Evolutionary conservation across 2,888 invertebrate genomes (phyloP), one percentile per base, ranked within the genome.

Genomic region (Lasiommata megera): DNA sequence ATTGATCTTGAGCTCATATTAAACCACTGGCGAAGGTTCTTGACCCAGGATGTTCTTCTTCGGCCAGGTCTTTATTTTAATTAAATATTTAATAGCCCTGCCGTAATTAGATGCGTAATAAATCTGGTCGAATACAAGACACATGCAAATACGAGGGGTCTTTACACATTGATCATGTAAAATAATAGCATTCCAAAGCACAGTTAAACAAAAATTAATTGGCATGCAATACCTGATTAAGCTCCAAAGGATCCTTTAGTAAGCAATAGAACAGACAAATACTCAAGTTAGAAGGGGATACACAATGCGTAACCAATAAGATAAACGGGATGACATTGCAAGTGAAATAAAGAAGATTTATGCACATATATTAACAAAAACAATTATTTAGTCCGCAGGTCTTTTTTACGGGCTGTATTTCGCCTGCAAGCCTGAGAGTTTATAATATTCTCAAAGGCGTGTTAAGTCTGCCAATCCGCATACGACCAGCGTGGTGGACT

Each of bases 191-290:
- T 31, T 46, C 31, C 18, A 48, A 52, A 52, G 18, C 63, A 57
- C 17, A 47, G 12, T 36, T 28, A 46, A 56, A 38, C 31, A 43
- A 44, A 54, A 48, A 9, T 16, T 48, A 54, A 61, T 60, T 44
- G 40, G 37, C 77, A 76, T 77, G 81, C 80, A 69, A 75, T 88
- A 89, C 88, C 88, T 89, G 83, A 61, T 76, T 75, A 75, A 80
- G 74, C 65, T 88, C 87, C 88, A 74, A 75, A 70, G 80, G 81
- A 72, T 88, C 88, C 88, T 88, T 31, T 81, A 79, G 88, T 69
- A 82, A 85, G 88, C 88, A 79, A 76, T 17, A 73, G 77, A 77
- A 83, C 76, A 84, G 74, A 84, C 78, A 76, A 62, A 72, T 66
- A 77, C 54, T 46, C 54, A 54, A 58, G 59, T 68, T 65, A 69